Base-by-base conservation (phyloP, 2,113 vertebrate genomes). In the Ahaetulla prasina region DNA sequence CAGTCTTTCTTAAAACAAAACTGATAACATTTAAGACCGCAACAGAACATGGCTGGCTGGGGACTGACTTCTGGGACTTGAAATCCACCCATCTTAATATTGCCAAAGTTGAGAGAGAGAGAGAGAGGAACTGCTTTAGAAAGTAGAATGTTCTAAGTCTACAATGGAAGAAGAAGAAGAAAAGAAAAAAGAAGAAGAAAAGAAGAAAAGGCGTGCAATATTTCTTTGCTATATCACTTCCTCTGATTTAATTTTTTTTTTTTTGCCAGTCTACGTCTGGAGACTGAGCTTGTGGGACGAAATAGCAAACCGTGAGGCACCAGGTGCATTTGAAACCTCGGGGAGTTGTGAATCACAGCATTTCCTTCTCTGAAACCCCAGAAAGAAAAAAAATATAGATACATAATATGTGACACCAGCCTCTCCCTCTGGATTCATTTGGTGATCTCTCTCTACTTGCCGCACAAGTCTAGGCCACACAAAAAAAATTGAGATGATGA, bases 201-300 rank as follows among this genome's bases (percentile, higher is more conserved):
- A 88, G 93, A 93, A 92, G 80, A 10, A 27, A 30, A 52, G 10
- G 47, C 89, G 57, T 54, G 93, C 89, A 53, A 60, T 57, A 80
- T 55, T 95, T 94, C 88, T 95, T 39, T 16, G 45, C 25, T 93
- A 5, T 94, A 94, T 68, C 45, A 25, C 87, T 74, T 91, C 30
- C 95, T 96, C 91, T 87, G 53, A 88, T 87, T 54, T 91, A 87
- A 92, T 93, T 45, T 50, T 50, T 23, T 93, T 45, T 50, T 50
- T 35, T 52, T 91, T 55, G 49, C 14, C 68, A 23, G n/a, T 80
- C 14, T n/a, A 0, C 89, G 93, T 63, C 55, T 87, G 93, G 95
- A 95, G 95, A 96, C 89, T 95, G 55, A 90, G 94, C 85, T 96
- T 95, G 89, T 90, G 92, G 95, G 93, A 1, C 0, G 23, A 90